Evolutionary conservation across 1,140 invertebrate genomes (phyloP).

Genomic region (Rhopalosiphum maidis): DNA sequence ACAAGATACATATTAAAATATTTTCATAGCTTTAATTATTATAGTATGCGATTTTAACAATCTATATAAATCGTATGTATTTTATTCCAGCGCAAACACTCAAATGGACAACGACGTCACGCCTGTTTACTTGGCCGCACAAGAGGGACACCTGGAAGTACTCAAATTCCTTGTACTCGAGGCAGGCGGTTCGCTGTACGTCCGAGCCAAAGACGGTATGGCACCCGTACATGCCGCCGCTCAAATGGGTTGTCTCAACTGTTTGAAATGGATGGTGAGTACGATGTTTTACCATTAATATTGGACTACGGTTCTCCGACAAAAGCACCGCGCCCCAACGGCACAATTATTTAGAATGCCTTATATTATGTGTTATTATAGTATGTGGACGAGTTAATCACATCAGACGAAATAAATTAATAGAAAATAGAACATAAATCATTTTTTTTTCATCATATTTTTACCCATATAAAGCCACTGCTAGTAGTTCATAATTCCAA

Average conservation of each 20-base stretch:
- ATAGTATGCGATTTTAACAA: too few relatives aligned
- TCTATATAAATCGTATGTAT: neutral
- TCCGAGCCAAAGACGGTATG: constrained; percentile 87
- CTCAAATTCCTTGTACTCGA: constrained; percentile 82
- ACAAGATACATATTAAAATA: too few relatives aligned
- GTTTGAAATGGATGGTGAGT: constrained; percentile 88
- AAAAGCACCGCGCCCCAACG: too few relatives aligned
- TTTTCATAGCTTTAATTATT: too few relatives aligned
- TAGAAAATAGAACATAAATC: neutral
- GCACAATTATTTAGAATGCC: neutral
- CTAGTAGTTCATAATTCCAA: neutral
- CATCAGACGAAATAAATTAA: neutral
- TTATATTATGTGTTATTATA: neutral
- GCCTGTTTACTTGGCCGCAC: constrained; percentile 86
- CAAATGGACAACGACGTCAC: constrained; percentile 91
- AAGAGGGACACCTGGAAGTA: constrained; percentile 85
- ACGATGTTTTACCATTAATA: neutral
- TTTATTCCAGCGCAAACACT: constrained; percentile 76
- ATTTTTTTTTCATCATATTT: neutral
- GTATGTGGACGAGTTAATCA: neutral
- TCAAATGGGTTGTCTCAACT: constrained; percentile 84
- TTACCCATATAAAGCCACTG: neutral
- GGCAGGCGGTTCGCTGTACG: constrained; percentile 77
- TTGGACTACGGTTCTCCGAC: neutral
- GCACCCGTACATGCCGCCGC: constrained; percentile 85